These are phyloP conservation scores for Bettongia penicillata DNA, from an alignment of 2,113 vertebrate genomes.

Conservation along the genomic window DNA sequence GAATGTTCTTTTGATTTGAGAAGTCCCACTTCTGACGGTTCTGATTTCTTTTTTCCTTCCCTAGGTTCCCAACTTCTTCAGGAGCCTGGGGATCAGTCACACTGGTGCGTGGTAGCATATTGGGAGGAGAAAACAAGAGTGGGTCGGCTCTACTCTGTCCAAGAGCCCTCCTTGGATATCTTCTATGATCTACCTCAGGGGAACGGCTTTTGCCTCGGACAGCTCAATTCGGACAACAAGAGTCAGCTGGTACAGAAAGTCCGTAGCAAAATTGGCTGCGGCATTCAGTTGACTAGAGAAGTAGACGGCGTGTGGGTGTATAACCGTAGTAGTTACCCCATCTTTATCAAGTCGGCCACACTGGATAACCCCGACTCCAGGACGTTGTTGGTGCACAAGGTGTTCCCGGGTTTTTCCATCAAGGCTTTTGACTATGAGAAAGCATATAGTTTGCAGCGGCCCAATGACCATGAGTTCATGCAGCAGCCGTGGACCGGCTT, in stretches of 20 bases:
- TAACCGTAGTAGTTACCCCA: slow-evolving; percentile 99
- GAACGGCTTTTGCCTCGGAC: slow-evolving; percentile 99
- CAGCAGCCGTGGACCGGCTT: slow-evolving; percentile 98
- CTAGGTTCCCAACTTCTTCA: slow-evolving; percentile 96
- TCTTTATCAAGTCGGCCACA: slow-evolving; percentile 99
- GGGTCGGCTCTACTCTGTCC: slow-evolving; percentile 98
- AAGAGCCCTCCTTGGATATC: slow-evolving; percentile 99
- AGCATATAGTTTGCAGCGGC: slow-evolving; percentile 94
- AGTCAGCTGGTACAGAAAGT: slow-evolving; percentile 98
- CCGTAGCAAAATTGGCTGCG: slow-evolving; percentile 97
- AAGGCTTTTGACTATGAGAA: slow-evolving; percentile 99
- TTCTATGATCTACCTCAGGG: slow-evolving; percentile 99
- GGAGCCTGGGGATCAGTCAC: slow-evolving; percentile 93
- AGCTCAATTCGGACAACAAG: slow-evolving; percentile 97
- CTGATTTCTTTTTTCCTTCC: not conserved
- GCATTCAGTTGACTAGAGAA: slow-evolving; percentile 97
- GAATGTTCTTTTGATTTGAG: not conserved
- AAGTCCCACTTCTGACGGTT: not conserved
- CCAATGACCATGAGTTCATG: slow-evolving; percentile 98
- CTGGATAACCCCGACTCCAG: slow-evolving; percentile 99
- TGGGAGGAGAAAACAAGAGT: slow-evolving; percentile 99
- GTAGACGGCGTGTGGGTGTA: slow-evolving; percentile 98
- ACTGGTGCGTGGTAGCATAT: slow-evolving; percentile 99
- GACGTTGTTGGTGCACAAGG: slow-evolving; percentile 97
- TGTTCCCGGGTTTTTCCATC: slow-evolving; percentile 98